Percentiles rank a stretch among this genome's conserved stretches.
Evolutionary conservation across 2,888 invertebrate species (phyloP).

Genomic region (Thumatha senex): DNA sequence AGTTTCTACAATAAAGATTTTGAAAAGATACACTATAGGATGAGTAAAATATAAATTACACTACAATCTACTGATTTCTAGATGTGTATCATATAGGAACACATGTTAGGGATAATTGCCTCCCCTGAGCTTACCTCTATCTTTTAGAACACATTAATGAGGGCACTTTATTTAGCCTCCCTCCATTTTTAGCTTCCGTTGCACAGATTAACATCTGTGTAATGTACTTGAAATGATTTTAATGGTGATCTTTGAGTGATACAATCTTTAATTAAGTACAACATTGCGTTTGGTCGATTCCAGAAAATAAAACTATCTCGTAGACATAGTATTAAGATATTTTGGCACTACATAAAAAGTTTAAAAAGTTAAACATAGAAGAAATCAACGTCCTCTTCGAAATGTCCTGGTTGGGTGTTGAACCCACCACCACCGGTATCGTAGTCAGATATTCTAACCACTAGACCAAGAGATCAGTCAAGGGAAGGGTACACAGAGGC

Average conservation of each 20-base stretch:
- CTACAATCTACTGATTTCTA: slow-evolving; percentile 1
- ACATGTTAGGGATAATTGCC: slow-evolving; percentile 43
- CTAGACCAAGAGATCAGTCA: too few relatives aligned
- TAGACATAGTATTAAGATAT: too few relatives aligned
- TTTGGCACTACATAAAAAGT: too few relatives aligned
- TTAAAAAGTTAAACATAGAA: too few relatives aligned
- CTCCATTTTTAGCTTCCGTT: slow-evolving; percentile 4
- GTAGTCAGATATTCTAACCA: too few relatives aligned
- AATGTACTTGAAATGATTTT: slow-evolving; percentile 17
- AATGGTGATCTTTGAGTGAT: slow-evolving; percentile 3
- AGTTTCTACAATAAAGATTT: not conserved
- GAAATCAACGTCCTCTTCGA: too few relatives aligned
- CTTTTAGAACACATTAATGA: slow-evolving; percentile 40
- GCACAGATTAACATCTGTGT: slow-evolving; percentile 26
- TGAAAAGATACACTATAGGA: too few relatives aligned
- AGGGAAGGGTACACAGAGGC: too few relatives aligned
- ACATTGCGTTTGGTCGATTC: not conserved
- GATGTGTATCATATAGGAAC: slow-evolving; percentile 12
- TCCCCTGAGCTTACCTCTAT: slow-evolving; percentile 36
- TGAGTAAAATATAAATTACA: not conserved
- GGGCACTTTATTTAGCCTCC: slow-evolving; percentile 31
- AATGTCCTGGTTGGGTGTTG: too few relatives aligned
- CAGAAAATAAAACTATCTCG: too few relatives aligned
- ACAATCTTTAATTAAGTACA: not conserved
- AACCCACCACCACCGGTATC: too few relatives aligned